A percentile compares a stretch with the other conserved stretches of the same genome.
Conservation (phyloP, 2,888 invertebrate species). For the Eristalinus aeneus region DNA sequence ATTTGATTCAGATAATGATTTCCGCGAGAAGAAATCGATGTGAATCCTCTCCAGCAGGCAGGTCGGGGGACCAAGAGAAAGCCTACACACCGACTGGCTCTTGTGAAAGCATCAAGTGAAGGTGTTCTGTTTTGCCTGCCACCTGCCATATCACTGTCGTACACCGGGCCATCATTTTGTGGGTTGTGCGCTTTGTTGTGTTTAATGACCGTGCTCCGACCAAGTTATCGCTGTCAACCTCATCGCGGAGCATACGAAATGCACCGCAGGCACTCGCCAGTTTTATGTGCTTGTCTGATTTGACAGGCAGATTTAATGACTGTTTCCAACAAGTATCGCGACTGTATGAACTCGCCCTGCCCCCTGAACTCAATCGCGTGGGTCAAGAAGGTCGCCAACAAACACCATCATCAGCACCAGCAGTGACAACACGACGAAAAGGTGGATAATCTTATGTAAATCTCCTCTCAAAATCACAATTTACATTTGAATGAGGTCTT, state of each 20-base stretch:
- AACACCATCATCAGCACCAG: background rate
- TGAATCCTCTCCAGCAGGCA: background rate
- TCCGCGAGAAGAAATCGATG: background rate
- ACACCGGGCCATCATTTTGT: slow-evolving; percentile 30
- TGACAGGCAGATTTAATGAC: slow-evolving; percentile 46
- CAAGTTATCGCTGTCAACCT: slow-evolving; percentile 7
- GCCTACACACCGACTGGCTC: background rate
- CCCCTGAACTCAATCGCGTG: slow-evolving; percentile 29
- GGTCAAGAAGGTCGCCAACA: slow-evolving; percentile 49
- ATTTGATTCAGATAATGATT: background rate
- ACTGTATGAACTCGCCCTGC: slow-evolving; percentile 44
- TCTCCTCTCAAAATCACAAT: slow-evolving; percentile 50
- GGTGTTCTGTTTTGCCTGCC: slow-evolving; percentile 1
- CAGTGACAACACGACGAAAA: slow-evolving; percentile 2
- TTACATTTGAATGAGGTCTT: slow-evolving; percentile 59
- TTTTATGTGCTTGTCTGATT: slow-evolving; percentile 35
- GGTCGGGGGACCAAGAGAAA: background rate
- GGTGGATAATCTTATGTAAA: slow-evolving; percentile 46
- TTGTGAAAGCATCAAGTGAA: slow-evolving; percentile 33
- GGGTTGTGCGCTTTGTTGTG: background rate
- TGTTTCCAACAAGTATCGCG: slow-evolving; percentile 10
- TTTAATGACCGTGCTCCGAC: slow-evolving; percentile 23
- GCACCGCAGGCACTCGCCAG: background rate
- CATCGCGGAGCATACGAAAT: background rate
- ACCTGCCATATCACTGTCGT: slow-evolving; percentile 13